Evolutionary conservation across 2,888 invertebrate species (phyloP).

Genomic region (Cosmia trapezina): DNA sequence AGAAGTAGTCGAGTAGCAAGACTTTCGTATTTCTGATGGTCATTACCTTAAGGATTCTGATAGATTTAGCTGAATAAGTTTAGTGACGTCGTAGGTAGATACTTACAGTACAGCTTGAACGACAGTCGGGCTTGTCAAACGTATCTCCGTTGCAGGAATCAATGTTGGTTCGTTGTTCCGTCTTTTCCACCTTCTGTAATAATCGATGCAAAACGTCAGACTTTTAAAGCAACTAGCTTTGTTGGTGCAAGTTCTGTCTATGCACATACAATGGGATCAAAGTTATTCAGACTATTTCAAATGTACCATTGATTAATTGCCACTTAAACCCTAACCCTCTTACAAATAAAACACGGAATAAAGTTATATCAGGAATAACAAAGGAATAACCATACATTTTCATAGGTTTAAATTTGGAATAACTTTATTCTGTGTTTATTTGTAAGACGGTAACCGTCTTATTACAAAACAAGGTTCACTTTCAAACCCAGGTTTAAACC

Average conservation of each 20-base stretch:
- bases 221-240: background rate
- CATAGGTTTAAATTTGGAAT: too few relatives aligned
- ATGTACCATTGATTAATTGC: background rate
- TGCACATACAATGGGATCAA: background rate
- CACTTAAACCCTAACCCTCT: too few relatives aligned
- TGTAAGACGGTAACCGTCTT: too few relatives aligned
- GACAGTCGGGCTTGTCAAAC: slow-evolving; percentile 32
- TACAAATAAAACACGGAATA: too few relatives aligned
- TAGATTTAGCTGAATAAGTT: background rate
- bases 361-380: too few relatives aligned
- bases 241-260: background rate
- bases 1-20: background rate
- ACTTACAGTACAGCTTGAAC: slow-evolving; percentile 27
- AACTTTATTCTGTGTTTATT: too few relatives aligned
- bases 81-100: background rate
- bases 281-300: background rate
- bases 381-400: too few relatives aligned
- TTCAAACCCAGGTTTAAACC: too few relatives aligned
- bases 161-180: background rate
- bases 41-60: background rate
- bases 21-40: background rate
- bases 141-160: slow-evolving; percentile 11
- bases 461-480: too few relatives aligned
- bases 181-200: slow-evolving; percentile 20
- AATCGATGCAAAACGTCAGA: background rate